phyloP scores from a whole-genome alignment of 2,888 invertebrate genomes.

The Netelia inedita region DNA sequence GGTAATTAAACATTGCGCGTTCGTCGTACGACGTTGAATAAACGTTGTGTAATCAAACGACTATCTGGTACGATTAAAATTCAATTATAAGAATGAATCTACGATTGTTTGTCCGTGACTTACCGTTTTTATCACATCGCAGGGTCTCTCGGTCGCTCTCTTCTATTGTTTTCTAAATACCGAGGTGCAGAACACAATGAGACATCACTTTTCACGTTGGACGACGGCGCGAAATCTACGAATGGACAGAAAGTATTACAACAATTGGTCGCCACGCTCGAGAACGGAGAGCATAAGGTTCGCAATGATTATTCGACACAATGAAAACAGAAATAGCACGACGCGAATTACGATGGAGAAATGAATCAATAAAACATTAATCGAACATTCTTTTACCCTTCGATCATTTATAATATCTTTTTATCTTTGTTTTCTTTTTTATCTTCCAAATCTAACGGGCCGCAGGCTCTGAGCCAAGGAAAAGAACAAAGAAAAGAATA shows the following conservation, averaged over 20 bases:
- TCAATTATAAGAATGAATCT: too few species aligned
- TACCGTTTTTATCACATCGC: conserved; percentile 71
- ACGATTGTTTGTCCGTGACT: too few species aligned
- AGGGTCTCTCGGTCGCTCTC: conserved; percentile 96
- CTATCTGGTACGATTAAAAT: too few species aligned
- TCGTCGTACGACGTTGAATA: too few species aligned
- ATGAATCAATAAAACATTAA: conserved; percentile 11
- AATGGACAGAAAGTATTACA: conserved; percentile 89
- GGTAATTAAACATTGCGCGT: conserved; percentile 87
- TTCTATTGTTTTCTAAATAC: conserved; percentile 97
- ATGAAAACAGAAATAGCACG: conserved; percentile 36
- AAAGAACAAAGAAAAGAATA: neutral
- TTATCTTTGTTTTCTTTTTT: neutral
- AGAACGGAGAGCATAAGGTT: conserved; percentile 94
- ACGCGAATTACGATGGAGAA: conserved; percentile 35
- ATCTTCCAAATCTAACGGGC: neutral
- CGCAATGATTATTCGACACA: conserved; percentile 69
- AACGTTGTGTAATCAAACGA: too few species aligned
- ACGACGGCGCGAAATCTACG: conserved; percentile 89
- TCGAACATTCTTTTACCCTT: neutral
- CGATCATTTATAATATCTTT: conserved; percentile 3
- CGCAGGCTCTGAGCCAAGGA: neutral
- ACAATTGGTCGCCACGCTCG: conserved; percentile 93
- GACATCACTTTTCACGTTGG: conserved; percentile 94
- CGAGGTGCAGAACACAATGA: conserved; percentile 94